Evolutionary conservation across 1,140 invertebrate species (phyloP).

Genomic region (Bathynomus jamesi): DNA sequence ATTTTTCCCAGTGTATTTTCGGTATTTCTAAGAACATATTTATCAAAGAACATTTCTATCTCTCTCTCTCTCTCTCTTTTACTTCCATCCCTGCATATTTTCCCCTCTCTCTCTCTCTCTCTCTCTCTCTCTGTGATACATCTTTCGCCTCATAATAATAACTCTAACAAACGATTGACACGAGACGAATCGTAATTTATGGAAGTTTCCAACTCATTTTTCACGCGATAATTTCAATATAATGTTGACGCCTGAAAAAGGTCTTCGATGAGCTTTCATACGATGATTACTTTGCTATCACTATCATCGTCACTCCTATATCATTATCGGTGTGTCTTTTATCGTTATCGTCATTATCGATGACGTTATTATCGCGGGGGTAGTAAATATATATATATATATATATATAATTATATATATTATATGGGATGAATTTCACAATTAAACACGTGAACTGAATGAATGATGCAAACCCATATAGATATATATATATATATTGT

Average conservation of each 20-base stretch:
- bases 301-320: too few species aligned
- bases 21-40: too few species aligned
- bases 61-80: background rate
- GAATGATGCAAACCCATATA: too few species aligned
- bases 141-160: background rate
- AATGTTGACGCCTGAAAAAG: background rate
- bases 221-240: constrained; percentile 1
- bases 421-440: too few species aligned
- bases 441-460: too few species aligned
- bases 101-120: background rate
- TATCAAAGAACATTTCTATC: background rate
- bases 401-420: too few species aligned
- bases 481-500: too few species aligned
- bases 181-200: background rate
- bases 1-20: too few species aligned
- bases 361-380: too few species aligned
- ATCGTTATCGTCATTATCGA: too few species aligned
- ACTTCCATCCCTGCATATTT: background rate
- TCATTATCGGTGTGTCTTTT: too few species aligned
- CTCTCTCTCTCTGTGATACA: background rate
- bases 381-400: too few species aligned
- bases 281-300: background rate
- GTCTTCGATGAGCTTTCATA: background rate
- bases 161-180: background rate
- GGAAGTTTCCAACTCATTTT: background rate